Evolutionary conservation across 2,113 vertebrate genomes (phyloP).

Genomic region (Spea multiplicata): DNA sequence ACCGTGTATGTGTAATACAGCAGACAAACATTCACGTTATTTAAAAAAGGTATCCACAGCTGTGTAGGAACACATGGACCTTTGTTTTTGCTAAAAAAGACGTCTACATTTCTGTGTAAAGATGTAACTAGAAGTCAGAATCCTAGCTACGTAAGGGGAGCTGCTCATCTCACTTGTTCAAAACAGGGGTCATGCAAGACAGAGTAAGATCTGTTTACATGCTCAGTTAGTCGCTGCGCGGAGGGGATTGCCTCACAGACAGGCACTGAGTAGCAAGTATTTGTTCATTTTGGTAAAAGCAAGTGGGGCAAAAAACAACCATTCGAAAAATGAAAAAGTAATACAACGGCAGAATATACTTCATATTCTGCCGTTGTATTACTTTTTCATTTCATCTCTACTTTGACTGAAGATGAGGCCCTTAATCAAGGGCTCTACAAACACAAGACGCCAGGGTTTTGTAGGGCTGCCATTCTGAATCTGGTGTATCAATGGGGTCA

Average conservation of each 20-base stretch:
- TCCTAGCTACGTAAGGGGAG: slow-evolving; percentile 21
- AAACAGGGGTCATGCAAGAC: slow-evolving; percentile 30
- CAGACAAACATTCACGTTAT: not conserved
- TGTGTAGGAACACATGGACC: not conserved
- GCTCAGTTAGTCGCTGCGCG: slow-evolving; percentile 37
- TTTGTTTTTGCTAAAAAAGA: not conserved
- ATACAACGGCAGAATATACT: too few relatives aligned
- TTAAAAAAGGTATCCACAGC: not conserved
- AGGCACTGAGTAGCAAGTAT: slow-evolving; percentile 12
- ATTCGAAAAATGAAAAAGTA: not conserved
- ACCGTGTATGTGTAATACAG: not conserved
- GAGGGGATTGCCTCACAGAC: slow-evolving; percentile 36
- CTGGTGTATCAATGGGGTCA: too few relatives aligned
- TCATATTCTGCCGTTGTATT: too few relatives aligned
- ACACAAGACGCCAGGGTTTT: too few relatives aligned
- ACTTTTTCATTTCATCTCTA: too few relatives aligned
- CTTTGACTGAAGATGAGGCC: too few relatives aligned
- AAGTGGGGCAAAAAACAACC: not conserved
- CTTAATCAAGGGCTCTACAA: too few relatives aligned
- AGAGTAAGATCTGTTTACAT: slow-evolving; percentile 29
- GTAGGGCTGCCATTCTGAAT: too few relatives aligned
- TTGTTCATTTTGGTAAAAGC: slow-evolving; percentile 3
- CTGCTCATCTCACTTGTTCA: not conserved
- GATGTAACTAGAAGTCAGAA: too few relatives aligned
- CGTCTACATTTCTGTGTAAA: not conserved